Evolutionary conservation across 2,888 invertebrate genomes (phyloP).

Genomic region (Cantharis lateralis): DNA sequence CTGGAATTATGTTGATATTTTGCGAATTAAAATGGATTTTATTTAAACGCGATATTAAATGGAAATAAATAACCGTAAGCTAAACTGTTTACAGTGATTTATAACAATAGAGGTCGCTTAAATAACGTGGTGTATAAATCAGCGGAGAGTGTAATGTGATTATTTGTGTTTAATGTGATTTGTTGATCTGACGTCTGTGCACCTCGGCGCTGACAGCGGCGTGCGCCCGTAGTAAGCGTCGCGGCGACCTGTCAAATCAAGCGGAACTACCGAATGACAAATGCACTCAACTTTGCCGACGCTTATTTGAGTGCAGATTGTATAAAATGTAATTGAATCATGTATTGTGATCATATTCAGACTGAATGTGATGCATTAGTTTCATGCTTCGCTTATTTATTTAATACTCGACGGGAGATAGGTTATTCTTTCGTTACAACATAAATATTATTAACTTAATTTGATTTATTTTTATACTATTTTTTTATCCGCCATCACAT

Average conservation of each 20-base stretch:
- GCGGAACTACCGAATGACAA: conserved; percentile 57
- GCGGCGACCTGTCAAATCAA: conserved; percentile 56
- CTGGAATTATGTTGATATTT: neutral
- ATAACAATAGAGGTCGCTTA: conserved; percentile 50
- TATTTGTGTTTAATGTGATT: conserved; percentile 58
- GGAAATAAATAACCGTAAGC: conserved; percentile 39
- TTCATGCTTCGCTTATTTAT: conserved; percentile 26
- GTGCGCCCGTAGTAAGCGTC: conserved; percentile 60
- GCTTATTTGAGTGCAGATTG: conserved; percentile 55
- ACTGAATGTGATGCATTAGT: conserved; percentile 52
- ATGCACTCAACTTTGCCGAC: conserved; percentile 51
- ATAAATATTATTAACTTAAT: neutral
- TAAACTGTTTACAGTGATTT: conserved; percentile 44
- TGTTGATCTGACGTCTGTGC: conserved; percentile 54
- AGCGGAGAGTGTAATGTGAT: conserved; percentile 57
- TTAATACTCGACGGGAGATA: conserved; percentile 5
- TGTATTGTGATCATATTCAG: conserved; percentile 52
- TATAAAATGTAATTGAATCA: conserved; percentile 57
- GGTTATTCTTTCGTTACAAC: conserved; percentile 1
- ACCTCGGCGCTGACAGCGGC: conserved; percentile 52
- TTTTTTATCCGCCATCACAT: neutral
- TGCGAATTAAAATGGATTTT: conserved; percentile 18
- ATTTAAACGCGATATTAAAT: conserved; percentile 30
- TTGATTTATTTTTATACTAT: neutral
- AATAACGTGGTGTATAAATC: conserved; percentile 56